Base-by-base conservation (phyloP, 2,797 vertebrate species). In the Fistularia tabacaria region DNA sequence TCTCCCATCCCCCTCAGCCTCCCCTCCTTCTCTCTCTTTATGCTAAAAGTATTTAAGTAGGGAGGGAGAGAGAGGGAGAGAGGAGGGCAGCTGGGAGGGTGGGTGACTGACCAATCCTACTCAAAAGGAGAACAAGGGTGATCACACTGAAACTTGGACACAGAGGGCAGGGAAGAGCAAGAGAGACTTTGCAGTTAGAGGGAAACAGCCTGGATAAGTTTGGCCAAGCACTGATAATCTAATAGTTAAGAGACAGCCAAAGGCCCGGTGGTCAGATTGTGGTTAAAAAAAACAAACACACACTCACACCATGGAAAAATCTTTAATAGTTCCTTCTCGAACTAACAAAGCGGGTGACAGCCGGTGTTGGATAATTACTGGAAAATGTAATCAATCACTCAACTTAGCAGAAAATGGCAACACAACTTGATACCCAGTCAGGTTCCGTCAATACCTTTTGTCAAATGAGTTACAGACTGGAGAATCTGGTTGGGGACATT, bases 11-110 rank as follows among this genome's bases (percentile, higher is more conserved):
- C 88, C 85, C 85, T 77, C 68, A 69, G 71, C 66, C 85, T 77
- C 83, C 74, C 73, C 75, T 69, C 62, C 62, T 67, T 71, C 74
- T 77, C 76, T 80, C 82, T 81, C 79, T 87, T 89, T 90, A 90
- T 89, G 87, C 83, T 88, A 87, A 88, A 91, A 90, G 85, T 90
- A 89, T 90, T 90, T 90, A 89, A 87, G 87, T 83, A 85, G 74
- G 68, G 67, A 79, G 77, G 79, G 77, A 80, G 74, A 57, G 81
- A 62, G 56, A 64, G 54, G 49, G 50, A 71, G 38, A 60, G 73
- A 62, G 74, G 70, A 80, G 79, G 76, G 72, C 55, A 77, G 52
- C 46, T 68, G 60, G 67, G 75, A 71, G 78, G 66, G 71, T 44
- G 80, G 67, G 71, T 62, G 59, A 82, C 60, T 65, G 83, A 86